phyloP scores from a whole-genome alignment of 2,113 vertebrate species.

The Phalacrocorax carbo region DNA sequence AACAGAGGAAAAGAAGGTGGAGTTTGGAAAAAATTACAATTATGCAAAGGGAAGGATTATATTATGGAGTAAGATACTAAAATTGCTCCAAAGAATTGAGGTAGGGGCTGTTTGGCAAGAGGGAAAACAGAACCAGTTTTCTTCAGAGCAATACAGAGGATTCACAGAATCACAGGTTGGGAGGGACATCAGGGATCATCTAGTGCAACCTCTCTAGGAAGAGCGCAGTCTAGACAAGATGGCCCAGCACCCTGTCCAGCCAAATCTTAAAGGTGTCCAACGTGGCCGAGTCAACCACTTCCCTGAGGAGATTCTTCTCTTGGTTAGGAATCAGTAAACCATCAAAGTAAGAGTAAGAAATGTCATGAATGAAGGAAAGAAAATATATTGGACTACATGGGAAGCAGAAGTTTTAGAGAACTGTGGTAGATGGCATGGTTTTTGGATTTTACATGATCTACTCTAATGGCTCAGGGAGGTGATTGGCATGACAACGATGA shows the following conservation, averaged over 20 bases:
- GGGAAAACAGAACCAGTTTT: background rate
- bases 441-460: background rate
- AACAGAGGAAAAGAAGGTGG: background rate
- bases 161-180: background rate
- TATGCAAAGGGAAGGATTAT: background rate
- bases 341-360: background rate
- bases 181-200: too few relatives aligned
- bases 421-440: background rate
- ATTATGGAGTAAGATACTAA: background rate
- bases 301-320: background rate
- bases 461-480: background rate
- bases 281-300: too few relatives aligned
- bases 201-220: too few relatives aligned
- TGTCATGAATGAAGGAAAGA: background rate
- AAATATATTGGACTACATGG: background rate
- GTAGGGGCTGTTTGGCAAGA: background rate
- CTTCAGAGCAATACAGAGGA: background rate
- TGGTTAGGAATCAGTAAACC: background rate
- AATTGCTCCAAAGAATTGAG: background rate
- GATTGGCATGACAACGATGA: background rate
- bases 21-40: background rate
- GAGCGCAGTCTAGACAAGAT: too few relatives aligned
- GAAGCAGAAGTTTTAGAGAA: background rate
- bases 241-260: too few relatives aligned
- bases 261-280: too few relatives aligned